phyloP scores from a whole-genome alignment of 2,888 invertebrate genomes.

The Orthosia incerta region DNA sequence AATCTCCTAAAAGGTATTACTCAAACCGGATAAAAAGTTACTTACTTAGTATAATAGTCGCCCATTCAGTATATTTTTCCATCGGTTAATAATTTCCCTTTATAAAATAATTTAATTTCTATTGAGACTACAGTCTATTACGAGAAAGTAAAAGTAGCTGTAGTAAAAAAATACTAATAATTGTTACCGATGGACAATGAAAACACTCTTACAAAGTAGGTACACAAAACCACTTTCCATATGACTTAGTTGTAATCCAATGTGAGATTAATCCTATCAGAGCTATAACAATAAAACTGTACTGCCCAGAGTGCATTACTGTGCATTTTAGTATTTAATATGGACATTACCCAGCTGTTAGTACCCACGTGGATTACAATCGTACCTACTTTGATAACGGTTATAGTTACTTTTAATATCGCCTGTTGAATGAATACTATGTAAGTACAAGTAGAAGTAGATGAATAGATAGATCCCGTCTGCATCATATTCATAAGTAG shows the following conservation, averaged over 20 bases:
- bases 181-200: too few species aligned
- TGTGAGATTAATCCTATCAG: conserved; percentile 5
- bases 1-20: too few species aligned
- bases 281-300: conserved; percentile 36
- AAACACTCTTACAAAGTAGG: conserved; percentile 13
- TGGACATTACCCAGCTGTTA: conserved; percentile 8
- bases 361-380: conserved; percentile 7
- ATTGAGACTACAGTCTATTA: too few species aligned
- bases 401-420: neutral
- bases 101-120: too few species aligned
- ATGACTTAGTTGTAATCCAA: conserved; percentile 26
- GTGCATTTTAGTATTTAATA: conserved; percentile 31
- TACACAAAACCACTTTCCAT: conserved; percentile 3
- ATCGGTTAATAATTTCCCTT: too few species aligned
- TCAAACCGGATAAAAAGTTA: too few species aligned
- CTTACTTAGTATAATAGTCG: too few species aligned
- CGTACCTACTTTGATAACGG: neutral
- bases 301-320: neutral
- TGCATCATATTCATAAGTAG: too few species aligned
- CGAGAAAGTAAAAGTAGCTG: too few species aligned
- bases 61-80: too few species aligned
- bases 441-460: neutral
- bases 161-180: too few species aligned
- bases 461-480: too few species aligned
- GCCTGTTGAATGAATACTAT: neutral